Conservation (phyloP, 1,140 invertebrate species). For the Panonychus citri region DNA sequence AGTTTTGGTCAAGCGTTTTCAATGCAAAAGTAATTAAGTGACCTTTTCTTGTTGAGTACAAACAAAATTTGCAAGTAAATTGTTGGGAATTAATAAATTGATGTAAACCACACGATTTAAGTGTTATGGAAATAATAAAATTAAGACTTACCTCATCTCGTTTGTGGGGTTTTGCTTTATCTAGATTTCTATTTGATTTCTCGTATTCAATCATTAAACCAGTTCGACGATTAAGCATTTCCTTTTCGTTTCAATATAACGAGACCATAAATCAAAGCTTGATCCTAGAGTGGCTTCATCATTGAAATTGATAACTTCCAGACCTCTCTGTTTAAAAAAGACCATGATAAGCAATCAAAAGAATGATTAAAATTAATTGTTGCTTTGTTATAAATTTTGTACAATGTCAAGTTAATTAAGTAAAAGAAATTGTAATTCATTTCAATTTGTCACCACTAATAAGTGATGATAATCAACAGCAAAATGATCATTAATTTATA, state of each 20-base stretch:
- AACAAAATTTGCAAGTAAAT: neutral
- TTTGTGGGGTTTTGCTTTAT: constrained; percentile 25
- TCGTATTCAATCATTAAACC: constrained; percentile 25
- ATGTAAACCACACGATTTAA: no score
- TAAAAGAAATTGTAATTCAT: no score
- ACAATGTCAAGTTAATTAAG: no score
- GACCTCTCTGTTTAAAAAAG: constrained; percentile 13
- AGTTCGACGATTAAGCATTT: constrained; percentile 25
- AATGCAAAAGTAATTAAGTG: neutral
- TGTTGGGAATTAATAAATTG: neutral
- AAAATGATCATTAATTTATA: no score
- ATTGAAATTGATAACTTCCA: constrained; percentile 21
- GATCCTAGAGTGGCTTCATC: constrained; percentile 24
- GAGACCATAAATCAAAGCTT: constrained; percentile 21
- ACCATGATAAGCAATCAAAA: no score
- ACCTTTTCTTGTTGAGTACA: neutral
- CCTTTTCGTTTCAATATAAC: constrained; percentile 23
- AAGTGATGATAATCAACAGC: no score
- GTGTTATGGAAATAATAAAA: no score
- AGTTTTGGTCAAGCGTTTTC: neutral
- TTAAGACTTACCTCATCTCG: constrained; percentile 24
- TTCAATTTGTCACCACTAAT: no score
- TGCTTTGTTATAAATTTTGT: no score
- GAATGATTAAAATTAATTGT: neutral
- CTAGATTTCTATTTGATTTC: constrained; percentile 23